These are phyloP conservation scores for Gastracanthus pulcherrimus DNA, from an alignment of 2,888 invertebrate species.

Conservation along the genomic window DNA sequence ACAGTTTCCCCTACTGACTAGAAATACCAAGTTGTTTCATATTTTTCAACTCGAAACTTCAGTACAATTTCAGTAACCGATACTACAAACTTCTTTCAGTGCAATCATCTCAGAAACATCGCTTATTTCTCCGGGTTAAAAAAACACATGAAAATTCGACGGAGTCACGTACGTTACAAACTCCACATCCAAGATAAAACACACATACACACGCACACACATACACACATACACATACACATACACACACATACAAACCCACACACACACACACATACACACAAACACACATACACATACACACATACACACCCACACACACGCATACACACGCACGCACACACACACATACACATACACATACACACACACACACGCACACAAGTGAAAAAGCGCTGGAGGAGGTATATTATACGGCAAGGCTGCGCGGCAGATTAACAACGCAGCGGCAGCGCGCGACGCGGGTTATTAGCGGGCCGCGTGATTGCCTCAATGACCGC, in stretches of 20 bases:
- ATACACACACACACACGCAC: neutral
- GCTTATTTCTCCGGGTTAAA: neutral
- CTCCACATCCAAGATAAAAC: no score
- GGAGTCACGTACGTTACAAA: no score
- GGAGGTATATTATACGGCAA: no score
- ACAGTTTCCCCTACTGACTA: no score
- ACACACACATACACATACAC: neutral
- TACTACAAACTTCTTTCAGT: neutral
- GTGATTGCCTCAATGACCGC: slow-evolving; percentile 62
- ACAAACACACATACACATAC: neutral
- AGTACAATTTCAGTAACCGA: no score
- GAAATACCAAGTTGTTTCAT: no score
- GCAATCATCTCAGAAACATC: neutral
- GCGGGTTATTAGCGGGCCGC: slow-evolving; percentile 54
- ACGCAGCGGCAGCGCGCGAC: no score
- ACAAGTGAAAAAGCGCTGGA: no score
- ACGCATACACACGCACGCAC: neutral
- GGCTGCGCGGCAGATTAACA: slow-evolving; percentile 46
- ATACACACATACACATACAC: neutral
- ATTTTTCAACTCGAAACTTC: no score
- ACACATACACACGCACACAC: neutral
- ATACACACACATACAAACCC: no score
- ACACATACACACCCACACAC: neutral
- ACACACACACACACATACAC: neutral
- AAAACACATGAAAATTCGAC: neutral